These are phyloP conservation scores for Yponomeuta sedellus DNA, from an alignment of 2,888 invertebrate genomes.

Conservation along the genomic window DNA sequence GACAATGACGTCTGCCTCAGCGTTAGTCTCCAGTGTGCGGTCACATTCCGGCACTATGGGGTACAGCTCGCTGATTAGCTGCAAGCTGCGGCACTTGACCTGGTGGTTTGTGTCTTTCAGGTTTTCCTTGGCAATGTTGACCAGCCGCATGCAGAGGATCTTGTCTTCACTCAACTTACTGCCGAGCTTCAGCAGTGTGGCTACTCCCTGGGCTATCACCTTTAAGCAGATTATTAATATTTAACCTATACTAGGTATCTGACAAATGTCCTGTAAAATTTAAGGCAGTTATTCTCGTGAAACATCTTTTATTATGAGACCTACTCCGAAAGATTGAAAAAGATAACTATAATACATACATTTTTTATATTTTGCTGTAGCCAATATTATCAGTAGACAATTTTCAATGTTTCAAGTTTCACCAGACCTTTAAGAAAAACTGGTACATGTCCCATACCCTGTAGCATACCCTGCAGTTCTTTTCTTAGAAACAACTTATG, in stretches of 20 bases:
- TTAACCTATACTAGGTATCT: no score
- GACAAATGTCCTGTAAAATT: neutral
- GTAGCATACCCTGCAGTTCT: no score
- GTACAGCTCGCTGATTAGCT: constrained; percentile 85
- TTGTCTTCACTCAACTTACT: constrained; percentile 76
- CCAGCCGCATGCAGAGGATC: constrained; percentile 77
- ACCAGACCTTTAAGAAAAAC: no score
- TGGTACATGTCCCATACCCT: no score
- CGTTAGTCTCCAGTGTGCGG: constrained; percentile 59
- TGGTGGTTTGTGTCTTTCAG: constrained; percentile 86
- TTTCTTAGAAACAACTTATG: no score
- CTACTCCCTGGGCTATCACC: constrained; percentile 85
- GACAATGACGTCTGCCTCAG: constrained; percentile 78
- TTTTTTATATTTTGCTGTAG: no score
- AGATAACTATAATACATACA: no score
- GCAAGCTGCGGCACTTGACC: constrained; percentile 87
- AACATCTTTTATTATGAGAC: neutral
- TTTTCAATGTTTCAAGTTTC: no score
- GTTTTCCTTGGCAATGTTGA: constrained; percentile 81
- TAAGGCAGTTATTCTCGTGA: neutral
- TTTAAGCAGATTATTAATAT: constrained; percentile 25
- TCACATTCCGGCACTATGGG: constrained; percentile 75
- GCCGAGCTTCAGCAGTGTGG: constrained; percentile 83
- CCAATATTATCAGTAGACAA: no score
- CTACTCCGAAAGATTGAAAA: no score